Evolutionary conservation across 2,797 vertebrate genomes (phyloP), one percentile per base, ranked within the genome.

Genomic region (Peromyscus attwateri): DNA sequence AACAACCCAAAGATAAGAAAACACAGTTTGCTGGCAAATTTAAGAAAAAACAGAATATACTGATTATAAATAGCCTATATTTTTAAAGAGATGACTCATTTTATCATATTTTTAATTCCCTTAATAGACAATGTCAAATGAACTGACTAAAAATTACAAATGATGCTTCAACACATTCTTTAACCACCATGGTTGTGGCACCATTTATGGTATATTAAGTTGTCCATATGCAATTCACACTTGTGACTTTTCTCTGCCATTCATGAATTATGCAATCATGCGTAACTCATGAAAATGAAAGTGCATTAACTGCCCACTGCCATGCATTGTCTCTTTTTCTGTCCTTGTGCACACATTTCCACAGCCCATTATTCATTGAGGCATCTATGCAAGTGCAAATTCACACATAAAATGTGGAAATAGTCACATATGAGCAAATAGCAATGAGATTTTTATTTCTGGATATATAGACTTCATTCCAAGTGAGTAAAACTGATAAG

Each of bases 201-300:
- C 87, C 49, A 13, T 73, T 66, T 87, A 97, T 96, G 93, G 43
- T 97, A 98, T 97, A 98, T 96, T 97, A 98, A 90, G 95, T 94
- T 93, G 97, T 96, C 97, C 98, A 96, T 9, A 92, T 96, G 97
- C 96, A 70, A 95, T 97, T 97, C 97, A 73, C 89, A 97, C 97
- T 97, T 97, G 97, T 98, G 98, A 98, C 98, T 98, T 98, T 98
- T 98, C 97, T 98, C 97, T 98, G 98, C 98, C 98, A 98, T 98
- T 98, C 98, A 98, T 98, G 98, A 98, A 98, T 98, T 98, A 98
- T 98, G 98, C 98, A 98, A 70, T 94, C 96, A 91, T 92, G 91
- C 97, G 96, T 95, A 98, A 98, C 85, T 13, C 97, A 95, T 92
- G 92, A 87, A 98, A 98, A 98, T 95, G 98, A 97, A 93, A 95